These are phyloP conservation scores for Rhyzopertha dominica DNA, from an alignment of 1,140 invertebrate genomes.

Conservation along the genomic window DNA sequence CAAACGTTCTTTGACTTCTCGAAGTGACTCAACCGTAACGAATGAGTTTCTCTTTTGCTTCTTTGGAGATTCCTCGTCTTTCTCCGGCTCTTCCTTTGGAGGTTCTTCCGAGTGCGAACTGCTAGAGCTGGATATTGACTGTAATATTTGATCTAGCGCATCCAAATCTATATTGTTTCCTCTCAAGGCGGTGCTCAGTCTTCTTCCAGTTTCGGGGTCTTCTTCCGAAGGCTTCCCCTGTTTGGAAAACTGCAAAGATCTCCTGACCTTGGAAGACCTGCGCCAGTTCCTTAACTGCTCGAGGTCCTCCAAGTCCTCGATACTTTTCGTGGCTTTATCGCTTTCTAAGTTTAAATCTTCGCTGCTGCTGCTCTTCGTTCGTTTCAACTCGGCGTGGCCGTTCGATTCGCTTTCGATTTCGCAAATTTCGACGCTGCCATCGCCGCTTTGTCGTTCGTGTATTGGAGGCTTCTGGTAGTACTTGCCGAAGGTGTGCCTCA, in stretches of 20 bases:
- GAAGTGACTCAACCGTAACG: constrained; percentile 54
- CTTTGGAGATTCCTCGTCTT: constrained; percentile 39
- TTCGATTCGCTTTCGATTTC: constrained; percentile 30
- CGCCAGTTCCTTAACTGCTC: constrained; percentile 50
- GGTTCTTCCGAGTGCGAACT: constrained; percentile 37
- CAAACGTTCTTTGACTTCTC: constrained; percentile 52
- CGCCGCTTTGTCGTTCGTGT: constrained; percentile 27
- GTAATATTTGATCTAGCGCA: constrained; percentile 48
- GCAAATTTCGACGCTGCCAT: constrained; percentile 34
- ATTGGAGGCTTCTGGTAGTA: constrained; percentile 13
- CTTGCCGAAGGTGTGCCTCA: constrained; percentile 30
- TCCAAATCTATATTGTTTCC: constrained; percentile 49
- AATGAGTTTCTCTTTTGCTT: constrained; percentile 48
- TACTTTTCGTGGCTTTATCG: constrained; percentile 32
- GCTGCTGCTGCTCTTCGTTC: constrained; percentile 47
- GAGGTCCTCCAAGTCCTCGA: constrained; percentile 39
- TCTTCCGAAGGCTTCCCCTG: constrained; percentile 30
- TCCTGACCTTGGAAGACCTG: constrained; percentile 52
- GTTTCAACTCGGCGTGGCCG: constrained; percentile 30
- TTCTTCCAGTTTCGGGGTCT: constrained; percentile 49
- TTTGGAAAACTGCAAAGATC: constrained; percentile 59
- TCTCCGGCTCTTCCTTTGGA: constrained; percentile 45
- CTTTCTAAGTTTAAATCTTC: constrained; percentile 45
- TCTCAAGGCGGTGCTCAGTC: constrained; percentile 48
- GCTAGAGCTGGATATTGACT: constrained; percentile 38